These are phyloP conservation scores for Patella pellucida DNA, from an alignment of 2,888 invertebrate species.

Conservation along the genomic window DNA sequence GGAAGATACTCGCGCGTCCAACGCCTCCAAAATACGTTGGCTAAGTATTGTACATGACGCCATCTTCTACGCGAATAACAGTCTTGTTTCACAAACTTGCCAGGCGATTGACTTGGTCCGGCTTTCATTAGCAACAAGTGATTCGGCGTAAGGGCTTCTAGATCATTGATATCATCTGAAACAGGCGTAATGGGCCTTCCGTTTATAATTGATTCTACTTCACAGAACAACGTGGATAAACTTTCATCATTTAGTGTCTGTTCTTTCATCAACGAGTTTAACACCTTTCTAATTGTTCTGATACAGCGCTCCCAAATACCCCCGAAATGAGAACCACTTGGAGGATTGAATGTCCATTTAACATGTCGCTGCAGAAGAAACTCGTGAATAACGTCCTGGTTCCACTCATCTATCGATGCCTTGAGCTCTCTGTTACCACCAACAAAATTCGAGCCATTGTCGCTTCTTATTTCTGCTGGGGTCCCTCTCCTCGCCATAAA, in stretches of 20 bases:
- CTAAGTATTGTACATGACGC: not conserved
- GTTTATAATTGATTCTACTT: constrained; percentile 32
- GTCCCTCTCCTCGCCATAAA: constrained; percentile 22
- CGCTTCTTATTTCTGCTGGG: constrained; percentile 21
- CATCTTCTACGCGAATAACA: constrained; percentile 29
- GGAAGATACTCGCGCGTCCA: constrained; percentile 15
- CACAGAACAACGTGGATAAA: constrained; percentile 17
- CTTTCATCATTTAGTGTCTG: constrained; percentile 2
- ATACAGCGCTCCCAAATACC: constrained; percentile 33
- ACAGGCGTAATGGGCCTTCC: constrained; percentile 24
- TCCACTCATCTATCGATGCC: not conserved
- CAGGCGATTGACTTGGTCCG: constrained; percentile 21
- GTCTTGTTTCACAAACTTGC: constrained; percentile 28
- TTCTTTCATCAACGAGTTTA: constrained; percentile 4
- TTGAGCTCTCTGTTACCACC: constrained; percentile 19
- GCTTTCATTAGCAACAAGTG: constrained; percentile 24
- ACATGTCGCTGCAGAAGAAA: constrained; percentile 15
- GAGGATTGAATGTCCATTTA: constrained; percentile 35
- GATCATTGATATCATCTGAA: constrained; percentile 20
- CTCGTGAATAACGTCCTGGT: constrained; percentile 3
- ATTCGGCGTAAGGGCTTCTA: constrained; percentile 30
- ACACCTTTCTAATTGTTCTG: constrained; percentile 8
- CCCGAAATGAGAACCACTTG: constrained; percentile 35
- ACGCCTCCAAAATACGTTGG: no score
- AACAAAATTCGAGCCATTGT: constrained; percentile 27